These are phyloP conservation scores for Sebastes kiyomatsui DNA, from an alignment of 2,797 vertebrate species.

Conservation along the genomic window DNA sequence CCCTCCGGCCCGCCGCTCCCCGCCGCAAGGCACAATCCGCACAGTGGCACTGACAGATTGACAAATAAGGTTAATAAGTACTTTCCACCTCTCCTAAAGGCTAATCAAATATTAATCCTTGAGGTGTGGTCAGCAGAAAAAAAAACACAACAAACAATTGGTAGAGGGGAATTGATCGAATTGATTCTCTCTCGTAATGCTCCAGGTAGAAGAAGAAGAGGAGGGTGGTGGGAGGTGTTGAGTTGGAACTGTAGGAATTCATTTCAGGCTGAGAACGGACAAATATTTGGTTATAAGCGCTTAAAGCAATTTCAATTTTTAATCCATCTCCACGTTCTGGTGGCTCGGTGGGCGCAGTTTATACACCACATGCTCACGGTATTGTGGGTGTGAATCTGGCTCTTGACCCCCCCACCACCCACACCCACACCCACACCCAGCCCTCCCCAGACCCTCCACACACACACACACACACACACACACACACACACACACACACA, in stretches of 20 bases:
- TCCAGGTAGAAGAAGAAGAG: conserved; percentile 26
- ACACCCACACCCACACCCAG: background rate
- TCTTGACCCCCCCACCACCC: conserved; percentile 25
- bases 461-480: background rate
- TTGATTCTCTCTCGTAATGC: conserved; percentile 87
- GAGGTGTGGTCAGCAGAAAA: conserved; percentile 97
- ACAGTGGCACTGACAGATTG: conserved; percentile 92
- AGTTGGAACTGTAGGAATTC: conserved; percentile 72
- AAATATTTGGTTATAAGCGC: conserved; percentile 76
- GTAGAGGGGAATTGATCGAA: conserved; percentile 91
- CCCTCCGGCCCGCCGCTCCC: conserved; percentile 49
- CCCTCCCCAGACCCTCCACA: background rate
- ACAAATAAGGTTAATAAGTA: conserved; percentile 99
- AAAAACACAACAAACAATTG: conserved; percentile 88
- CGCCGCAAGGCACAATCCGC: conserved; percentile 81
- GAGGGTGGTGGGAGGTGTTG: background rate
- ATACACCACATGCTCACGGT: conserved; percentile 22
- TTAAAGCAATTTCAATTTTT: conserved; percentile 76
- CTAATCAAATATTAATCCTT: conserved; percentile 99
- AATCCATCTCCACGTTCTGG: conserved; percentile 57
- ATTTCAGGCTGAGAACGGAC: conserved; percentile 66
- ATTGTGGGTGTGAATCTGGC: conserved; percentile 44
- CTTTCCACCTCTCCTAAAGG: conserved; percentile 95
- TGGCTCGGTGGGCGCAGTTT: conserved; percentile 45
- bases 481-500: background rate